Percentiles rank a stretch among this genome's conserved stretches.
Conservation (phyloP, 2,113 vertebrate species). For the Lophius piscatorius region DNA sequence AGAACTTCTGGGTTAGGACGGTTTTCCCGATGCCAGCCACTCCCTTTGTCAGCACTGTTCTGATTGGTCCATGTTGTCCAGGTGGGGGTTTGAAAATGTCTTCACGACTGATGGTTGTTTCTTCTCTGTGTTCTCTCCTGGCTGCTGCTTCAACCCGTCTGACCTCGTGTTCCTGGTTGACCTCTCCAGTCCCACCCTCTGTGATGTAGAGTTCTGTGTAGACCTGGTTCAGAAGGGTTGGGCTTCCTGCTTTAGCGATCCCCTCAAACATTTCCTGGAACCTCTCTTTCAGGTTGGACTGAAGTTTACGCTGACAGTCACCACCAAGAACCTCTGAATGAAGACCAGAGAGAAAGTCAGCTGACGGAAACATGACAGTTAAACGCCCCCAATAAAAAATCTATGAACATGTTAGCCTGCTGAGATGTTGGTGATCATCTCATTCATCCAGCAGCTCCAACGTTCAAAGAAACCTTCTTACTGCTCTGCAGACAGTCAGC, state of each 20-base stretch:
- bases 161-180: slow-evolving; percentile 49
- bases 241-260: slow-evolving; percentile 11
- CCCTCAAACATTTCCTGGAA: slow-evolving; percentile 36
- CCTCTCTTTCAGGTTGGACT: slow-evolving; percentile 31
- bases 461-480: neutral
- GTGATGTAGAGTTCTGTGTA: slow-evolving; percentile 36
- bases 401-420: too few relatives aligned
- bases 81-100: slow-evolving; percentile 22
- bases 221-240: slow-evolving; percentile 33
- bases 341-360: too few relatives aligned
- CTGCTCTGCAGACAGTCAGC: neutral
- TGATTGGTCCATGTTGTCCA: neutral
- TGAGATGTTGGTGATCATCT: too few relatives aligned
- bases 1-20: slow-evolving; percentile 32
- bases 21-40: slow-evolving; percentile 46
- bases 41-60: slow-evolving; percentile 25
- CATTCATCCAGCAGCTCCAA: too few relatives aligned
- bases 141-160: slow-evolving; percentile 56
- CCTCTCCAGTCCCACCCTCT: slow-evolving; percentile 15
- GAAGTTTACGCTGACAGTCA: neutral
- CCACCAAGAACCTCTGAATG: neutral
- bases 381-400: fast-evolving
- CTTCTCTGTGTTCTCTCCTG: slow-evolving; percentile 15
- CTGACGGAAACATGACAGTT: too few relatives aligned
- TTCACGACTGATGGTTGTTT: neutral